These are phyloP conservation scores for Psephotus haematonotus DNA, from an alignment of 2,113 vertebrate genomes.

Conservation along the genomic window DNA sequence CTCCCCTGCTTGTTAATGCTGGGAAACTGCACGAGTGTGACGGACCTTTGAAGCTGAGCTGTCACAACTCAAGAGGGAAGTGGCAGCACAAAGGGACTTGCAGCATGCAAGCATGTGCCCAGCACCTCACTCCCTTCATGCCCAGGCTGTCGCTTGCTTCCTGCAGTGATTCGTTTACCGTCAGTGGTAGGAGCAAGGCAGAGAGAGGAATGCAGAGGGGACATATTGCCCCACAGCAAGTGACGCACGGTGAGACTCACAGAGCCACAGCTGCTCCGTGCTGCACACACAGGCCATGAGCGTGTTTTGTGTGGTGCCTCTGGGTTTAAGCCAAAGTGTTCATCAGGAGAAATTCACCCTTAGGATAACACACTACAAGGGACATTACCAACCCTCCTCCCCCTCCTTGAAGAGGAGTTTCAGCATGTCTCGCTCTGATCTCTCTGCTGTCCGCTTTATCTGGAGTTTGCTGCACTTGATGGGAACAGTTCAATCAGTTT, in stretches of 20 bases:
- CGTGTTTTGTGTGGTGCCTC: neutral
- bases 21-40: neutral
- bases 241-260: neutral
- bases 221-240: fast-evolving
- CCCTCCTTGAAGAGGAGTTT: neutral
- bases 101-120: neutral
- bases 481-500: neutral
- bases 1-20: neutral
- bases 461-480: neutral
- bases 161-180: neutral
- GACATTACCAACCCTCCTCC: neutral
- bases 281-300: fast-evolving
- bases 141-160: neutral
- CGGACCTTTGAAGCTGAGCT: neutral
- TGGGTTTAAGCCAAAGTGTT: neutral
- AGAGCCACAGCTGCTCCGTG: neutral
- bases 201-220: neutral
- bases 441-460: neutral
- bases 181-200: neutral
- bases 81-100: neutral
- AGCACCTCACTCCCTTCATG: neutral
- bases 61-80: neutral
- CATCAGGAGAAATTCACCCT: neutral
- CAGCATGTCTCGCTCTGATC: neutral
- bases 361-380: neutral